phyloP scores from a whole-genome alignment of 2,797 vertebrate genomes.

The Sebastes dallii region DNA sequence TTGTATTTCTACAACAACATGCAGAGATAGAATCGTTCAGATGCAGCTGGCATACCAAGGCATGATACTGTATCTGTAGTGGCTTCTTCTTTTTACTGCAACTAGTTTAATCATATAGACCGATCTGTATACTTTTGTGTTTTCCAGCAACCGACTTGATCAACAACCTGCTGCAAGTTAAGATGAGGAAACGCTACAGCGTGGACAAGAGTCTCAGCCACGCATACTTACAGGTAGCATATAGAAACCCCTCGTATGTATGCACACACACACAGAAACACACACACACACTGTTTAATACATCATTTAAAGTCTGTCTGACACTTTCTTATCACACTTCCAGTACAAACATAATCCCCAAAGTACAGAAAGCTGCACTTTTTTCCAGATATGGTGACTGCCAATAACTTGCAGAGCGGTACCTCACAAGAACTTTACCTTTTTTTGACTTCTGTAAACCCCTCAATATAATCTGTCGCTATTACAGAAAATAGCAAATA shows the following conservation, averaged over 20 bases:
- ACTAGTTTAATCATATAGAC: background rate
- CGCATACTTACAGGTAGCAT: constrained; percentile 88
- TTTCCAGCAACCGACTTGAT: constrained; percentile 89
- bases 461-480: background rate
- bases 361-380: background rate
- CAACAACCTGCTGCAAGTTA: constrained; percentile 94
- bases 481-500: background rate
- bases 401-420: background rate
- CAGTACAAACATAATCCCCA: background rate
- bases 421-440: background rate
- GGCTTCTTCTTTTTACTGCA: background rate
- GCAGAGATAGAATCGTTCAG: background rate
- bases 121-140: constrained; percentile 11
- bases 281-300: background rate
- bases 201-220: constrained; percentile 95
- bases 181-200: constrained; percentile 95
- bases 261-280: background rate
- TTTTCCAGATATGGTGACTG: background rate
- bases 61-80: background rate
- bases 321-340: background rate
- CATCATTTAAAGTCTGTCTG: background rate
- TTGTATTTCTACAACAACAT: background rate
- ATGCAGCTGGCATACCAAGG: background rate
- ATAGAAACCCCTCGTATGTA: background rate
- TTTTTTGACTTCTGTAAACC: background rate